These are phyloP conservation scores for Atherinosoma microstoma DNA, from an alignment of 2,797 vertebrate genomes.

Conservation along the genomic window DNA sequence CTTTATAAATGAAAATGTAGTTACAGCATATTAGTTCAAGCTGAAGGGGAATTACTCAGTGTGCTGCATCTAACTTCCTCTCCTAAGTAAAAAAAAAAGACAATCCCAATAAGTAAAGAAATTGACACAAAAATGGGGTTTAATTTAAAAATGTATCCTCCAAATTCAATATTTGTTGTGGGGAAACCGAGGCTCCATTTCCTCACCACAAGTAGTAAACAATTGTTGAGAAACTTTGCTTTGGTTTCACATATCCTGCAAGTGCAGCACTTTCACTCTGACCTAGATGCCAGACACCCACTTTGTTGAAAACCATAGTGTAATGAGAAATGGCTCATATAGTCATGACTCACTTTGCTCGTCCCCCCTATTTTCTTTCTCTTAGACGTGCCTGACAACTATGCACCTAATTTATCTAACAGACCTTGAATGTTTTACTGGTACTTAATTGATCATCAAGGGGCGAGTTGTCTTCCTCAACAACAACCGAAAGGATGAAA, in stretches of 20 bases:
- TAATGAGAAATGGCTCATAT: conserved; percentile 46
- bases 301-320: conserved; percentile 50
- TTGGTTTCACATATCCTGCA: conserved; percentile 28
- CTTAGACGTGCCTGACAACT: conserved; percentile 7
- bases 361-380: conserved; percentile 8
- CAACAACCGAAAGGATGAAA: not conserved
- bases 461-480: not conserved
- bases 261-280: conserved; percentile 17
- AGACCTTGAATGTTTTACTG: conserved; percentile 9
- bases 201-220: conserved; percentile 68
- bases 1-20: not conserved
- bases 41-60: not conserved
- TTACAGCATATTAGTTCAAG: not conserved
- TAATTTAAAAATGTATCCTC: conserved; percentile 26
- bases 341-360: conserved; percentile 35
- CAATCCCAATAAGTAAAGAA: too few relatives aligned
- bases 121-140: conserved; percentile 6
- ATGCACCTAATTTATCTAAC: conserved; percentile 23
- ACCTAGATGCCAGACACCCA: conserved; percentile 14
- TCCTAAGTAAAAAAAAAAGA: conserved; percentile 11
- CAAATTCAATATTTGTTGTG: conserved; percentile 41
- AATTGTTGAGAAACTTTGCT: conserved; percentile 55
- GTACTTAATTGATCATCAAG: conserved; percentile 6
- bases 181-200: conserved; percentile 23
- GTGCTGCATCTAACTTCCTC: not conserved